Evolutionary conservation across 2,113 vertebrate genomes (phyloP), one percentile per base, ranked within the genome.

Genomic region (Corapipo altera): DNA sequence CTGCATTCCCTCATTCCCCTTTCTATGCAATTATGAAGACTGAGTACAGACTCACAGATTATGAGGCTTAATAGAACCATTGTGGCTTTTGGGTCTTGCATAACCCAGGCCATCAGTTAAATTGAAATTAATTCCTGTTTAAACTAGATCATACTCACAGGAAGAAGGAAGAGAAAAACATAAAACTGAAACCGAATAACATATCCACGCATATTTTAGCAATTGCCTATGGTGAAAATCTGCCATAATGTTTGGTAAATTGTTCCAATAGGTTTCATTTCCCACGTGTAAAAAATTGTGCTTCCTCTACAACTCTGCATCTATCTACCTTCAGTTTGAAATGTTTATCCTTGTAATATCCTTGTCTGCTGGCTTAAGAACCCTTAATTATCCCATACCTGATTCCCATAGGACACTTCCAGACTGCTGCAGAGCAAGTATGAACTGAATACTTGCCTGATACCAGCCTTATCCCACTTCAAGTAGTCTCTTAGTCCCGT

Each of bases 101-200:
- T 86, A 78, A 74, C 39, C 19, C 18, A 81, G 52, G 16, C 52
- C 41, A 75, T 61, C 64, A 93, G n/a, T 28, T 84, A 74, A 94
- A 88, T 3, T 86, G n/a, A 54, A 95, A 94, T 93, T 83, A 94
- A 96, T 93, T 90, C 82, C 39, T 86, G 16, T 35, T 91, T 71
- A 93, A 88, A 59, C n/a, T 74, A 67, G 65, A 88, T 85, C 24
- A 55, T 51, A 44, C 30, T 73, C 64, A 52, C 54, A 89, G 44
- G 44, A 75, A 81, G 90, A 79, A 49, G 4, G 14, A 5, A 32
- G 27, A n/a, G 23, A n/a, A 20, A 43, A 73, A 20, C 5, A 62
- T 88, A 52, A 23, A 37, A 17, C 23, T 15, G 33, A 78, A 96
- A 89, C 18, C 0, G 0, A 32, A 5, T 44, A 61, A 35, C 9